Evolutionary conservation across 2,113 vertebrate genomes (phyloP).

Genomic region (Haemorhous mexicanus): DNA sequence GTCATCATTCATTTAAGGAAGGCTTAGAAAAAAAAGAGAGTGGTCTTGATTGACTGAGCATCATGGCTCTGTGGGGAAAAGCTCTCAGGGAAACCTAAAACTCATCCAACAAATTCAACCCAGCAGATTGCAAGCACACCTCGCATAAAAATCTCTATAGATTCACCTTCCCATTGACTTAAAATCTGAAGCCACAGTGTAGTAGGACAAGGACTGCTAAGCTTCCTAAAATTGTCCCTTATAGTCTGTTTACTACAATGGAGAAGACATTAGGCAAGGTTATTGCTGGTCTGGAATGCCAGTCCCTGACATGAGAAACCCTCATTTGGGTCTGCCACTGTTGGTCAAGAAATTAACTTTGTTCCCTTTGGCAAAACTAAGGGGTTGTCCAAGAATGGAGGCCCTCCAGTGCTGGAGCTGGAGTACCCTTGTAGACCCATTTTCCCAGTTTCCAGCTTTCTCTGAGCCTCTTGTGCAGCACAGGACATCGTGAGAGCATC

Average conservation of each 20-base stretch:
- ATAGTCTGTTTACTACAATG: neutral
- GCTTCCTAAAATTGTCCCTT: neutral
- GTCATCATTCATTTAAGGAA: constrained; percentile 57
- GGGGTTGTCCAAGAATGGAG: neutral
- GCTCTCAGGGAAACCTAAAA: neutral
- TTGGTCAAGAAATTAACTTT: neutral
- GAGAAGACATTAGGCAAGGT: neutral
- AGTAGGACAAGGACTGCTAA: neutral
- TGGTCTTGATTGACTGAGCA: constrained; percentile 39
- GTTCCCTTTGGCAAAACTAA: neutral
- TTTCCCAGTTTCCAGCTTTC: neutral
- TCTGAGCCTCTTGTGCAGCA: neutral
- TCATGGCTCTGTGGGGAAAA: neutral
- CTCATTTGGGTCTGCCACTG: neutral
- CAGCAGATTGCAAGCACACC: neutral
- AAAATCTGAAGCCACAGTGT: neutral
- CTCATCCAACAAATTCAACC: neutral
- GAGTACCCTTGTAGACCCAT: neutral
- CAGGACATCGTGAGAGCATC: neutral
- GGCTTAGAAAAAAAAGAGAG: neutral
- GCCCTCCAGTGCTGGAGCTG: neutral
- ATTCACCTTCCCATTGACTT: neutral
- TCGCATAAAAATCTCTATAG: neutral
- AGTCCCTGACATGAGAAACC: neutral
- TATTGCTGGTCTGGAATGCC: neutral